A percentile compares a stretch with the other conserved stretches of the same genome.
phyloP scores from a whole-genome alignment of 2,113 vertebrate species.

The Ovibos moschatus region DNA sequence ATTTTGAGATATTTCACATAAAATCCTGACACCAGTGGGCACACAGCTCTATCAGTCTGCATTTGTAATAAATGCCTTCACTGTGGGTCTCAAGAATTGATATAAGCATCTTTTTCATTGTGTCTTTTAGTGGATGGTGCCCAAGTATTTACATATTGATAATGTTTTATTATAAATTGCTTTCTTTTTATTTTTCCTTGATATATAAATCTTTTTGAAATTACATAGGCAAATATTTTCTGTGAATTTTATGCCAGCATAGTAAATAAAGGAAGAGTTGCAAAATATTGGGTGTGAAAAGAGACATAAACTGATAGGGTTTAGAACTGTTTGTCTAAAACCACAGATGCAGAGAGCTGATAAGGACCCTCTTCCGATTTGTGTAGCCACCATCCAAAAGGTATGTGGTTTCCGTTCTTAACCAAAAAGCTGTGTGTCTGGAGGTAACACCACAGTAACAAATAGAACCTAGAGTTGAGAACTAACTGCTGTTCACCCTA shows the following conservation, averaged over 20 bases:
- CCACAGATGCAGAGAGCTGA: not conserved
- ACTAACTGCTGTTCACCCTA: not conserved
- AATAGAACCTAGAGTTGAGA: not conserved
- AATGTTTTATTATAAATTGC: not conserved
- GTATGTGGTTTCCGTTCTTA: not conserved
- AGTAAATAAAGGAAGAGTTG: not conserved
- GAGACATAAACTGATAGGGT: not conserved
- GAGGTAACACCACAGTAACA: not conserved
- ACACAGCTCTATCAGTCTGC: not conserved
- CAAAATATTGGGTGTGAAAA: not conserved
- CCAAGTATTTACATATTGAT: not conserved
- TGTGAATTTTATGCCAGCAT: not conserved
- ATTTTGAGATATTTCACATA: not conserved
- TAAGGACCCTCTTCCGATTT: not conserved
- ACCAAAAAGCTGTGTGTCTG: not conserved
- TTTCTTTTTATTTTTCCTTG: conserved; percentile 25
- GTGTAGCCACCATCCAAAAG: not conserved
- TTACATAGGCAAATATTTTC: not conserved
- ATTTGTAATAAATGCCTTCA: not conserved
- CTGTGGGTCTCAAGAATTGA: not conserved
- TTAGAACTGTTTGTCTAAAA: not conserved
- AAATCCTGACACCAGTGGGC: not conserved
- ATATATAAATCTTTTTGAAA: not conserved
- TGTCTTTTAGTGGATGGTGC: not conserved
- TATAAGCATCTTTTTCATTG: not conserved